phyloP scores from a whole-genome alignment of 23 tunicate genomes.

The Corella eumyota region DNA sequence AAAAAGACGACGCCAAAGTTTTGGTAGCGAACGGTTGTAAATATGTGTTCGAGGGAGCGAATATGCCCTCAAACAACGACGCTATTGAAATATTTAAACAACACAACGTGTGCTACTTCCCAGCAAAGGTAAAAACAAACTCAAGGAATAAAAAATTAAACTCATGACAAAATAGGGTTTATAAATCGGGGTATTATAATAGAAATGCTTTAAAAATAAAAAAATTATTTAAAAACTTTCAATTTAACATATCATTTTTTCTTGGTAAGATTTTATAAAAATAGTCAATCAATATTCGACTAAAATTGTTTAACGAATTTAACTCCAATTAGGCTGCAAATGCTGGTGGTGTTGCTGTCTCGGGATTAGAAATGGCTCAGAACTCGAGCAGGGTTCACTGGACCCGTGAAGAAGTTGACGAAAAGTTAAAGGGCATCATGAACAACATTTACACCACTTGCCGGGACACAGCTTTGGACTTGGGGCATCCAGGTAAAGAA shows the following conservation, averaged over 20 bases:
- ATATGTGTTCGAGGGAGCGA: slow-evolving; percentile 96
- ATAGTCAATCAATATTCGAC: too few species aligned
- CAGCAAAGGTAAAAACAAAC: slow-evolving; percentile 83
- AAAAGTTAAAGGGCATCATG: slow-evolving; percentile 88
- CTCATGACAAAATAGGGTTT: too few species aligned
- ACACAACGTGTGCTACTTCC: slow-evolving; percentile 73
- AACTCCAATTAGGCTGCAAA: too few species aligned
- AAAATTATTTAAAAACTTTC: neutral
- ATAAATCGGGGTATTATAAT: neutral
- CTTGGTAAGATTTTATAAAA: too few species aligned
- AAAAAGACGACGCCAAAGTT: slow-evolving; percentile 47
- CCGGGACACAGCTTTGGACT: slow-evolving; percentile 90
- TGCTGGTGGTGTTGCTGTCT: slow-evolving; percentile 99
- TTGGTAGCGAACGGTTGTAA: slow-evolving; percentile 79
- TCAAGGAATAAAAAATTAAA: too few species aligned
- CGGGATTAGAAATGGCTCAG: slow-evolving; percentile 99
- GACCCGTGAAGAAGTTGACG: slow-evolving; percentile 93
- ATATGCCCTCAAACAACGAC: slow-evolving; percentile 97
- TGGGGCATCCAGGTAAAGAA: slow-evolving; percentile 60
- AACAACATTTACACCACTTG: slow-evolving; percentile 74
- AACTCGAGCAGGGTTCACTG: slow-evolving; percentile 93
- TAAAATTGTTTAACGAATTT: too few species aligned
- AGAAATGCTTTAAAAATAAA: neutral
- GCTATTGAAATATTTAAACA: slow-evolving; percentile 89
- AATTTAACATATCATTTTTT: neutral